Base-by-base conservation (phyloP, 2,888 invertebrate species). In the Caenorhabditis drosophilae region DNA sequence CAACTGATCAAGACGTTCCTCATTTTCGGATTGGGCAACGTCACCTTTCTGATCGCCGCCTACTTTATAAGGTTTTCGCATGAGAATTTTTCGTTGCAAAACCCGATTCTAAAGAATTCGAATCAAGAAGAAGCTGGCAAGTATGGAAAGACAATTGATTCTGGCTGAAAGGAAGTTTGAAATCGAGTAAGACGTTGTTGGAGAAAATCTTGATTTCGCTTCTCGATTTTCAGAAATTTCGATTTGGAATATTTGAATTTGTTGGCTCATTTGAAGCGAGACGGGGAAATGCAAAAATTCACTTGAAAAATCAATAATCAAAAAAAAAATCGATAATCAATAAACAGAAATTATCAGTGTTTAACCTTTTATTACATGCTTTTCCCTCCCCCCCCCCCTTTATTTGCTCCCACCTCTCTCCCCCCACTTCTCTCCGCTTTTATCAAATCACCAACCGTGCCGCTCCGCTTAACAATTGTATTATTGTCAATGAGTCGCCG, bases 111-210 rank as follows among this genome's bases (percentile, higher is more conserved):
- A 20, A 11, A 16, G 12, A 2, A 18, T 40, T 4, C 18, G 40
- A 18, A 6, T 40, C n/a, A 40, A 11, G 4, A 40, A 20, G 11
- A 20, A 40, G 20, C 40, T 20, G 23, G 9, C 27, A 15, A 27
- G 12, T 7, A 20, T 23, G 15, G 49, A 49, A 20, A 9, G 16
- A 15, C 18, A 22, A 35, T 4, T 41, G 26, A 26, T 15, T 16
- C 20, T 27, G 36, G 20, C 34, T 12, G 22, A 27, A 12, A 34
- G 23, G n/a, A 42, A n/a, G 4, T 22, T n/a, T 35, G 36, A 38
- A 38, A 50, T n/a, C 18, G 41, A 40, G 40, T 40, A 40, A 40
- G 40, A 6, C n/a, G n/a, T n/a, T n/a, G n/a, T n/a, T n/a, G n/a
- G n/a, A n/a, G n/a, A n/a, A n/a, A n/a, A n/a, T n/a, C n/a, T 31